Evolutionary conservation across 2,888 invertebrate genomes (phyloP).

Genomic region (Mactromeris polynyma): DNA sequence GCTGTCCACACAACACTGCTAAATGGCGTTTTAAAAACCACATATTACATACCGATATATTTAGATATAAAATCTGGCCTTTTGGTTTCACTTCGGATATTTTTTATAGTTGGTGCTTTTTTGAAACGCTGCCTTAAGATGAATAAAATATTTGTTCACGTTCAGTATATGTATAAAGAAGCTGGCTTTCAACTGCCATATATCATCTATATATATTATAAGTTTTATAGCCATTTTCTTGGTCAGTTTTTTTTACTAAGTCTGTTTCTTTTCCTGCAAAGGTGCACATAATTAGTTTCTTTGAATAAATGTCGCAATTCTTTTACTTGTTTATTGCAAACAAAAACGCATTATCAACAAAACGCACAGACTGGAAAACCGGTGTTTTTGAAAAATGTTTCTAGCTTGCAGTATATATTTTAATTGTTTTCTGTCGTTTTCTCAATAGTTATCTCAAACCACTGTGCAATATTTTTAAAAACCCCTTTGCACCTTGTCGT

Average conservation of each 20-base stretch:
- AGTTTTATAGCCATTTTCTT: too few relatives aligned
- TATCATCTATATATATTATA: background rate
- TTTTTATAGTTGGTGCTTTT: constrained; percentile 1
- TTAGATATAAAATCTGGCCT: background rate
- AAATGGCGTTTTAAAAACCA: background rate
- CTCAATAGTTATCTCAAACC: too few relatives aligned
- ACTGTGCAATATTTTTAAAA: too few relatives aligned
- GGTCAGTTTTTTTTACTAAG: background rate
- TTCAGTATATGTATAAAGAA: background rate
- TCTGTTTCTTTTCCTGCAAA: background rate
- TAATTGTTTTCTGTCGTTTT: too few relatives aligned
- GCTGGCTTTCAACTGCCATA: background rate
- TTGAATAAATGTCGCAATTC: too few relatives aligned
- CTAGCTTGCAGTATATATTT: too few relatives aligned
- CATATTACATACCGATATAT: background rate
- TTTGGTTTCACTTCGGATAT: background rate
- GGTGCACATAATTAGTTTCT: background rate
- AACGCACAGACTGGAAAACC: too few relatives aligned
- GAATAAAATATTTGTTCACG: background rate
- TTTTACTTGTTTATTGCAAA: too few relatives aligned
- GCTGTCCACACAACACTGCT: background rate
- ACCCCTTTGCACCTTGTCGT: background rate
- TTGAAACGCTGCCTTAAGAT: constrained; percentile 4
- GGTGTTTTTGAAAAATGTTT: too few relatives aligned
- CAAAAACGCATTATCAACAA: too few relatives aligned